These are phyloP conservation scores for Invenusta paracnida DNA, from an alignment of 2,888 invertebrate genomes.

Conservation along the genomic window DNA sequence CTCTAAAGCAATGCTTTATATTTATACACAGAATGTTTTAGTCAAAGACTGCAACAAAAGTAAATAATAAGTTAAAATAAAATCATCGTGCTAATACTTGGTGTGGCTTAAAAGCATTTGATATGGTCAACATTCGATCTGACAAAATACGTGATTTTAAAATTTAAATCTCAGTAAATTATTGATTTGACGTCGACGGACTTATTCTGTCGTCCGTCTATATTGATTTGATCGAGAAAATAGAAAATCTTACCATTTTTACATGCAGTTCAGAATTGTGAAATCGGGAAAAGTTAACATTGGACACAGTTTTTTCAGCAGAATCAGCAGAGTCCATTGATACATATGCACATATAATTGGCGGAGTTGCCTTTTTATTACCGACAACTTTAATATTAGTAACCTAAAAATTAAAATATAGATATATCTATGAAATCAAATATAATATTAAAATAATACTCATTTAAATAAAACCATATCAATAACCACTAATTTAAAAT, in stretches of 20 bases:
- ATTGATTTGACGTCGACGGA: too few relatives aligned
- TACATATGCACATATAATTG: slow-evolving; percentile 22
- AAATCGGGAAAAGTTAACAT: background rate
- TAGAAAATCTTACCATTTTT: slow-evolving; percentile 11
- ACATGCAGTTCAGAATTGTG: slow-evolving; percentile 24
- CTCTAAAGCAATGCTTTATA: too few relatives aligned
- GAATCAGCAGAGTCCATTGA: slow-evolving; percentile 32
- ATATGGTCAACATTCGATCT: too few relatives aligned
- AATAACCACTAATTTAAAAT: background rate
- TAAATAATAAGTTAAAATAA: too few relatives aligned
- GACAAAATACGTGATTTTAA: too few relatives aligned
- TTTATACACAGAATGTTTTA: too few relatives aligned
- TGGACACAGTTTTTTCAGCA: background rate
- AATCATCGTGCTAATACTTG: too few relatives aligned
- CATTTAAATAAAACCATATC: background rate
- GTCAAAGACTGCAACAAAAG: too few relatives aligned
- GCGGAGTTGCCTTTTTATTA: background rate
- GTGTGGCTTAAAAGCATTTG: too few relatives aligned
- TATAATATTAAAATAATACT: background rate
- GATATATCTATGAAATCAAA: background rate
- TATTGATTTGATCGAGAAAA: too few relatives aligned
- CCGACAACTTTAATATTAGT: slow-evolving; percentile 27
- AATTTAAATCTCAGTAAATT: too few relatives aligned
- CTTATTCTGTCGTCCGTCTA: too few relatives aligned
- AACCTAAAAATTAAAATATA: background rate